A percentile compares a stretch with the other conserved stretches of the same genome.
These are phyloP conservation scores for Microctenopoma steveboyesi DNA, from an alignment of 2,797 vertebrate species.

Conservation along the genomic window DNA sequence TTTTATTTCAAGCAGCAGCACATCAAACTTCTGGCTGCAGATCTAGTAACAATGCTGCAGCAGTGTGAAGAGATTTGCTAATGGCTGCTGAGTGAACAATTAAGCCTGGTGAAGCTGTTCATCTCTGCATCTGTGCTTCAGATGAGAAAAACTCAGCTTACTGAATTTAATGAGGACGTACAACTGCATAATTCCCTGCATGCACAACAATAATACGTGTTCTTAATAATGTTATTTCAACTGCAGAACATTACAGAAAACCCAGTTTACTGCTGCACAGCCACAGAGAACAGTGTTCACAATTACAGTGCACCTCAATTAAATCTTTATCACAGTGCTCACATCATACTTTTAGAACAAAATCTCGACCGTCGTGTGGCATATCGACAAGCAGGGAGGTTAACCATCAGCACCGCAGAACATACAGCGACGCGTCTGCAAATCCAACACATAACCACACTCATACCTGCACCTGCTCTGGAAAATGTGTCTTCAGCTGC, in stretches of 20 bases:
- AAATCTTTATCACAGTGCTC: not conserved
- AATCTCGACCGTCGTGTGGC: constrained; percentile 40
- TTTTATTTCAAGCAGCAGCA: not conserved
- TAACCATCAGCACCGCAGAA: constrained; percentile 58
- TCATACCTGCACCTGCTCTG: constrained; percentile 35
- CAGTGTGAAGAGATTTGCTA: not conserved
- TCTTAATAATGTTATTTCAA: not conserved
- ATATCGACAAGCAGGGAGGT: constrained; percentile 34
- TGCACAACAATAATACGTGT: not conserved
- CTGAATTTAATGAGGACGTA: not conserved
- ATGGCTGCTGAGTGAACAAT: not conserved
- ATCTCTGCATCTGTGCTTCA: not conserved
- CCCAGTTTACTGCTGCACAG: not conserved
- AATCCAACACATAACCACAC: constrained; percentile 45
- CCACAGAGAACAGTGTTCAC: not conserved
- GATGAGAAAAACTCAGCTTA: not conserved
- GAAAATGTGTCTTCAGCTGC: constrained; percentile 19
- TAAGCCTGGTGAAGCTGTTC: not conserved
- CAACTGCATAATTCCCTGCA: not conserved
- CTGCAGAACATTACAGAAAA: not conserved
- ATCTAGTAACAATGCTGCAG: not conserved
- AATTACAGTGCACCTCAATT: not conserved
- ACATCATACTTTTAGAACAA: constrained; percentile 15
- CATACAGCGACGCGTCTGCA: constrained; percentile 11
- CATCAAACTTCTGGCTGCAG: not conserved